These are phyloP conservation scores for Margarornis squamiger DNA, from an alignment of 2,797 vertebrate species.

Conservation along the genomic window DNA sequence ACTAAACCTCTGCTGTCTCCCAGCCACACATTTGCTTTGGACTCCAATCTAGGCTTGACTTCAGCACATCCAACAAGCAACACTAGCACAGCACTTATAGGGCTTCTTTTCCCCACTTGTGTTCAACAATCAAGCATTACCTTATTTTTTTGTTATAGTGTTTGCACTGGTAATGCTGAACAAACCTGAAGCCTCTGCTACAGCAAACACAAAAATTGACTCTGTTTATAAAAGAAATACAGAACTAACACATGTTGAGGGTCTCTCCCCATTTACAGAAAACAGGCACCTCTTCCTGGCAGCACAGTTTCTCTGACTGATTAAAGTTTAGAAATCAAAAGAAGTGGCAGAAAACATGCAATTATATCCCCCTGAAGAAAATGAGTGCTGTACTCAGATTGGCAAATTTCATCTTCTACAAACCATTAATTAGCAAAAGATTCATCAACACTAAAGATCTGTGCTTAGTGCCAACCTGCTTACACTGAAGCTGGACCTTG, in stretches of 20 bases:
- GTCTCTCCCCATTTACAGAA: neutral
- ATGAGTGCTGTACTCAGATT: neutral
- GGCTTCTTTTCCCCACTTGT: neutral
- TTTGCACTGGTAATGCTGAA: constrained; percentile 16
- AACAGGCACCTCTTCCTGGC: neutral
- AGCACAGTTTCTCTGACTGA: neutral
- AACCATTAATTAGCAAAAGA: constrained; percentile 18
- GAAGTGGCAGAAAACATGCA: neutral
- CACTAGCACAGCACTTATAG: neutral
- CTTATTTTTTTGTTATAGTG: neutral
- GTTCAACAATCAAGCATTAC: neutral
- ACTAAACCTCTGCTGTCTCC: neutral
- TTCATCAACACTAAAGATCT: neutral
- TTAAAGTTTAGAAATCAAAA: neutral
- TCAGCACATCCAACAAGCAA: neutral
- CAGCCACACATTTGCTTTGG: neutral
- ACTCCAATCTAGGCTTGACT: neutral
- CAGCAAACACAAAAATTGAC: neutral
- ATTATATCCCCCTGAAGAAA: neutral
- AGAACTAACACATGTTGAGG: neutral
- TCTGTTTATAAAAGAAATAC: constrained; percentile 45
- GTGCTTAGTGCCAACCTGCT: constrained; percentile 22
- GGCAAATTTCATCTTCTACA: neutral
- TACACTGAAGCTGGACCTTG: constrained; percentile 77
- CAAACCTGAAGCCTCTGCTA: constrained; percentile 5